phyloP scores from a whole-genome alignment of 2,113 vertebrate genomes.

The Onychostruthus taczanowskii region DNA sequence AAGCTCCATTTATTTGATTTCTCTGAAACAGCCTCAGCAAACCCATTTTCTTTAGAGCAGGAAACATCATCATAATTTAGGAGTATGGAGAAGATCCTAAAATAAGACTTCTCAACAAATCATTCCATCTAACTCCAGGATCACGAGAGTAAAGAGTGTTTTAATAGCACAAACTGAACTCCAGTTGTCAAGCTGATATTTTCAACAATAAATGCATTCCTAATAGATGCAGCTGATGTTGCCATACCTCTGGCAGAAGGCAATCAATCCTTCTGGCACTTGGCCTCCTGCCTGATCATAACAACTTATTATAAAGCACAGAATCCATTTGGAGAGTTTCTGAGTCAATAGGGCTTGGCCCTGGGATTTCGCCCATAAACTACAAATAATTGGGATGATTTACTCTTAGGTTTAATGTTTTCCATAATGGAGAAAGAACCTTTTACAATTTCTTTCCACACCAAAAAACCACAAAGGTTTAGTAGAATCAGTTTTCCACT shows the following conservation, averaged over 20 bases:
- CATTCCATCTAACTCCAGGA: not conserved
- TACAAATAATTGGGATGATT: conserved; percentile 6
- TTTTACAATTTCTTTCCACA: not conserved
- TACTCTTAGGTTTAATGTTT: not conserved
- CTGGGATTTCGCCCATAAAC: not conserved
- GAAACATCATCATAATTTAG: not conserved
- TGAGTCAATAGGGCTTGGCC: conserved; percentile 1
- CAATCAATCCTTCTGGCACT: conserved; percentile 41
- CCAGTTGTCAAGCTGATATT: conserved; percentile 5
- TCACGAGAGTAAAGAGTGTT: not conserved
- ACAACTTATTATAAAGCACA: conserved; percentile 25
- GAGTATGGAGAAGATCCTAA: not conserved
- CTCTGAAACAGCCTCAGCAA: not conserved
- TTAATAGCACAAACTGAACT: conserved; percentile 42
- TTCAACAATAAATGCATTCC: conserved; percentile 23
- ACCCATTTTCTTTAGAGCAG: not conserved
- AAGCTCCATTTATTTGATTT: conserved; percentile 1
- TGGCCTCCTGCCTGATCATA: conserved; percentile 47
- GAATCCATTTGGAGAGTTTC: conserved; percentile 34
- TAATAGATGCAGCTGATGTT: conserved; percentile 37
- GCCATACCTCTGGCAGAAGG: conserved; percentile 48
- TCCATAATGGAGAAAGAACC: not conserved
- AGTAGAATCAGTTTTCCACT: not conserved
- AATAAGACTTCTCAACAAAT: not conserved
- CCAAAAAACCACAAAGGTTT: not conserved